Evolutionary conservation across 1,140 invertebrate genomes (phyloP), one percentile per base, ranked within the genome.

Genomic region (Orchestia grillus): DNA sequence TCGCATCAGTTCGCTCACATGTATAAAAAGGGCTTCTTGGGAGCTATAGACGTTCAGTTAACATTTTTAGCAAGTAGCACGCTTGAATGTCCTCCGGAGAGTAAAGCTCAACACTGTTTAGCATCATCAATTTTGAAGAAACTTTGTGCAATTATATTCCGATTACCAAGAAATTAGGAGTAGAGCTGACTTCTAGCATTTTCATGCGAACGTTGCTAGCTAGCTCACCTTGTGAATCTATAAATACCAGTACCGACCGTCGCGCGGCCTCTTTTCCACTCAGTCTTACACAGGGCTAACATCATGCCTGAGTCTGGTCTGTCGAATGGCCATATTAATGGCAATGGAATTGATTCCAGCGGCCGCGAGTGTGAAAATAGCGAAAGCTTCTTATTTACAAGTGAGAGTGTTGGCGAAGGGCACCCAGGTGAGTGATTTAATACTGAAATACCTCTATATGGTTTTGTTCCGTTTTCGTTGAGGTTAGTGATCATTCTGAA

Each of bases 351-450:
- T 87, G 53, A 36, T 45, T 96, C 42, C 23, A 95, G 95, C 42
- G 91, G 45, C 43, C 88, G 53, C 40, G 96, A 97, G 92, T 95
- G 92, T 28, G 95, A 96, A 53, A 96, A 96, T 95, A 95, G 96
- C 90, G 98, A 98, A 97, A 98, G 98, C 97, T 99, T 99, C 97
- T 98, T 99, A 53, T 99, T 99, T 97, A 99, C 99, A 94, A 99
- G 99, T 44, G 99, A 99, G 98, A 99, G 99, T 95, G 99, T 99
- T 96, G 99, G 99, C 97, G 99, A 99, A 98, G 99, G 99, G 97
- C 99, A 99, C 98, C 99, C 98, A 97, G 98, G 98, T 98, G 97
- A 97, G 96, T 62, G 44, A 36, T 92, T 3, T 28, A 19, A 95
- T 53, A 36, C 28, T 77, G 11, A 77, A 15, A 45, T 44, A 45